Evolutionary conservation across 1,140 invertebrate species (phyloP).

Genomic region (Halyomorpha halys): DNA sequence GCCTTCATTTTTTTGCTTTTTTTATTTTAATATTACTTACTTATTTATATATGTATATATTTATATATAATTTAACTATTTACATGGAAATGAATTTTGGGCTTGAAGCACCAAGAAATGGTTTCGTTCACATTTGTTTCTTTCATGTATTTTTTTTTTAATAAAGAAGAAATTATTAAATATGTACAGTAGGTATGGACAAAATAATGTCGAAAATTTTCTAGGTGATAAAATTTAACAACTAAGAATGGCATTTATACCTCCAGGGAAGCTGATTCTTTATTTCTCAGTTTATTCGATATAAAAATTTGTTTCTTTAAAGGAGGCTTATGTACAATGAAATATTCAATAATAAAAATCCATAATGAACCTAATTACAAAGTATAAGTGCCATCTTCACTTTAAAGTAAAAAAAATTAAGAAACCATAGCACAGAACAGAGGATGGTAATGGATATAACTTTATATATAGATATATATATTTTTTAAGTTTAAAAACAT

Average conservation of each 20-base stretch:
- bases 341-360: too few relatives aligned
- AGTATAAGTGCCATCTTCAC: constrained; percentile 3
- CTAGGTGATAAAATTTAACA: constrained; percentile 4
- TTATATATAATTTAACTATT: constrained; percentile 11
- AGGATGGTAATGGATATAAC: neutral
- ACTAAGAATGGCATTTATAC: constrained; percentile 8
- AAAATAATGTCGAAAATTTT: constrained; percentile 5
- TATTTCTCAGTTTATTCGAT: too few relatives aligned
- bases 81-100: constrained; percentile 11
- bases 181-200: neutral
- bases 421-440: neutral
- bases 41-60: constrained; percentile 4
- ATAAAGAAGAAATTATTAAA: neutral
- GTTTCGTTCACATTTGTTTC: neutral
- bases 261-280: neutral
- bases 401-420: neutral
- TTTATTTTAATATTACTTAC: too few relatives aligned
- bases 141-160: constrained; percentile 5
- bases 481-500: neutral
- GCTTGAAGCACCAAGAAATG: constrained; percentile 7
- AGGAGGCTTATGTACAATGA: too few relatives aligned
- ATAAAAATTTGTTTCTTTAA: too few relatives aligned
- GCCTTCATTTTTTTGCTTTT: constrained; percentile 4
- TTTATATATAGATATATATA: neutral
- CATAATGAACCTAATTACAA: neutral